A percentile compares a stretch with the other conserved stretches of the same genome.
Conservation (phyloP, 2,888 invertebrate species). For the Ormia ochracea region DNA sequence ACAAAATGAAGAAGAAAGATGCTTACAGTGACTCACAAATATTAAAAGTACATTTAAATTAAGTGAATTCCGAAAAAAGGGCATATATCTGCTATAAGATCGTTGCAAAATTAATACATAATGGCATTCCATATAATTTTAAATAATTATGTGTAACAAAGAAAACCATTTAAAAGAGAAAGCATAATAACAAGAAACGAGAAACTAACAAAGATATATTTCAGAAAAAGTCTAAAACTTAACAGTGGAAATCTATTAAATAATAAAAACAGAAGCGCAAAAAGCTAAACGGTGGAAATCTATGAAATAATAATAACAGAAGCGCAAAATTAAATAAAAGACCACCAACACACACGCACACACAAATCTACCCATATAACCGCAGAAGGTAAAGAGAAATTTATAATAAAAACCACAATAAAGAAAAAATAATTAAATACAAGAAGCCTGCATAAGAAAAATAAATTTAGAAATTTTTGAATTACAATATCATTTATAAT, state of each 20-base stretch:
- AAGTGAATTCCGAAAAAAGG: no score
- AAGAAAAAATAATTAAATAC: constrained; percentile 16
- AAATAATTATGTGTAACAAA: constrained; percentile 33
- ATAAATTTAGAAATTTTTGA: neutral
- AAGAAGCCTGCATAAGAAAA: neutral
- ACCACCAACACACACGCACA: constrained; percentile 36
- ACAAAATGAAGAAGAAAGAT: no score
- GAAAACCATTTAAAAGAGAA: constrained; percentile 3
- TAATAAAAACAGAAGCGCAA: neutral
- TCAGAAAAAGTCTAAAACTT: constrained; percentile 7
- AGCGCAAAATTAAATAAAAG: constrained; percentile 29
- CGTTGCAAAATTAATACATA: no score
- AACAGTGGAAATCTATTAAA: constrained; percentile 34
- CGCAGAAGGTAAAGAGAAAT: constrained; percentile 26
- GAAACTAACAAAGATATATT: constrained; percentile 51
- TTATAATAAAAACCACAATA: neutral
- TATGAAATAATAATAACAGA: neutral
- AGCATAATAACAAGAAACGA: neutral
- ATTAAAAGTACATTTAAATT: no score
- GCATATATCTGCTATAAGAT: no score
- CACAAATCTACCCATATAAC: constrained; percentile 22
- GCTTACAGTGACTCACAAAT: no score
- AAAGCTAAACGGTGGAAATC: constrained; percentile 35
- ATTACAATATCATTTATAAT: neutral
- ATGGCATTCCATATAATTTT: no score